Evolutionary conservation across 1,140 invertebrate species (phyloP), one percentile per base, ranked within the genome.

Genomic region (Pogonognathellus flavescens): DNA sequence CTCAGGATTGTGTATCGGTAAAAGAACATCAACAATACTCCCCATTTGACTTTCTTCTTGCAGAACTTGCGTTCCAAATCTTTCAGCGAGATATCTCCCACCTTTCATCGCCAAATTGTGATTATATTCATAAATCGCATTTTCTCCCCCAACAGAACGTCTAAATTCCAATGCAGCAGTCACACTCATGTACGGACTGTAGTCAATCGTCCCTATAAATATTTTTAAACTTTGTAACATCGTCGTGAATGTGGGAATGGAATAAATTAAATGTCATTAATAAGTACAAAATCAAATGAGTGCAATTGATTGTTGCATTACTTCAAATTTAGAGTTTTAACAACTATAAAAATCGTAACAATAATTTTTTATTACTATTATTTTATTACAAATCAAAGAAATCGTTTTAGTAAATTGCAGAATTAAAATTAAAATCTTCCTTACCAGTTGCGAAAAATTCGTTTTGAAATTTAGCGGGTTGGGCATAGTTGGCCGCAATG

Each of bases 361-460:
- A n/a, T n/a, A n/a, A n/a, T n/a, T n/a, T n/a, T n/a, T n/a, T n/a
- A n/a, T n/a, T n/a, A n/a, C n/a, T n/a, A n/a, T n/a, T n/a, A n/a
- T n/a, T n/a, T n/a, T n/a, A n/a, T n/a, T n/a, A n/a, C n/a, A n/a
- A n/a, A n/a, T n/a, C n/a, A n/a, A n/a, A n/a, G n/a, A n/a, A n/a
- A n/a, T n/a, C n/a, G n/a, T n/a, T n/a, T n/a, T n/a, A n/a, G n/a
- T n/a, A n/a, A n/a, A n/a, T n/a, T n/a, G n/a, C n/a, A n/a, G n/a
- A n/a, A n/a, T n/a, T n/a, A n/a, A n/a, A n/a, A n/a, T 66, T 66
- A 25, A 25, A 66, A 14, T 10, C 14, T 66, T 10, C 5, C 8
- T 10, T 70, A 70, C 83, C 87, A 0, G 87, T 87, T 85, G 85
- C 86, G 31, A 60, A 87, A 60, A 87, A 86, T 49, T 87, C 87